Conservation (phyloP, 2,888 invertebrate genomes). For the Drosophila quasianomalipes region DNA sequence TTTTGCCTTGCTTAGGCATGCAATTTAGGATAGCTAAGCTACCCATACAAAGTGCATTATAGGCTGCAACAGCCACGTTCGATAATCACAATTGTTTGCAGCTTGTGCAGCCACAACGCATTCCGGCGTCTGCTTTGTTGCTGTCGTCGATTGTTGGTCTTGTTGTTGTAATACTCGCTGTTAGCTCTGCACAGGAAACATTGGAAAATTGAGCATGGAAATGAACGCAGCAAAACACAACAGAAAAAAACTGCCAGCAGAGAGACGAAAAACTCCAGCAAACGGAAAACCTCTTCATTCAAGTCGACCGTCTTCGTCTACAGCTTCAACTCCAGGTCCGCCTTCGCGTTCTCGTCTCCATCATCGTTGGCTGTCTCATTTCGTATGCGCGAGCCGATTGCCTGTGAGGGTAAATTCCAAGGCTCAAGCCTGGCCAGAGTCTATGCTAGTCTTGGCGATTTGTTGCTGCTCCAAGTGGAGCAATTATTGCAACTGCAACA, state of each 20-base stretch:
- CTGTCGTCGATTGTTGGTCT: slow-evolving; percentile 37
- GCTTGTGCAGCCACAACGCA: slow-evolving; percentile 77
- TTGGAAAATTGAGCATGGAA: slow-evolving; percentile 80
- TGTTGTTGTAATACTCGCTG: slow-evolving; percentile 49
- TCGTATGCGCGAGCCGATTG: slow-evolving; percentile 73
- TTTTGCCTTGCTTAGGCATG: neutral
- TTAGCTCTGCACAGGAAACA: slow-evolving; percentile 78
- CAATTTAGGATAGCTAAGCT: neutral
- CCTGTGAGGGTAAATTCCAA: slow-evolving; percentile 53
- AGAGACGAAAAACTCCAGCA: slow-evolving; percentile 58
- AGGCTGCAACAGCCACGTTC: slow-evolving; percentile 57
- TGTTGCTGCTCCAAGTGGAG: slow-evolving; percentile 76
- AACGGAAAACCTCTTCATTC: slow-evolving; percentile 81
- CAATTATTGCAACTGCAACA: slow-evolving; percentile 73
- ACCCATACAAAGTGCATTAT: slow-evolving; percentile 25
- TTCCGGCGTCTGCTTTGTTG: slow-evolving; percentile 57
- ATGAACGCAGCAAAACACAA: slow-evolving; percentile 61
- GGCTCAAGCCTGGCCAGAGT: slow-evolving; percentile 36
- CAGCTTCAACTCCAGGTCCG: slow-evolving; percentile 15
- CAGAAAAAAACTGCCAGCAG: slow-evolving; percentile 23
- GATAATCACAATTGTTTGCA: slow-evolving; percentile 82
- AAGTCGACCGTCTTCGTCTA: slow-evolving; percentile 49
- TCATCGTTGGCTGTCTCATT: slow-evolving; percentile 71
- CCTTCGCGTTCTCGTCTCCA: slow-evolving; percentile 35
- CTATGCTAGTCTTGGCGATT: slow-evolving; percentile 51